phyloP scores from a whole-genome alignment of 1,140 invertebrate species.

The Listronotus oregonensis region DNA sequence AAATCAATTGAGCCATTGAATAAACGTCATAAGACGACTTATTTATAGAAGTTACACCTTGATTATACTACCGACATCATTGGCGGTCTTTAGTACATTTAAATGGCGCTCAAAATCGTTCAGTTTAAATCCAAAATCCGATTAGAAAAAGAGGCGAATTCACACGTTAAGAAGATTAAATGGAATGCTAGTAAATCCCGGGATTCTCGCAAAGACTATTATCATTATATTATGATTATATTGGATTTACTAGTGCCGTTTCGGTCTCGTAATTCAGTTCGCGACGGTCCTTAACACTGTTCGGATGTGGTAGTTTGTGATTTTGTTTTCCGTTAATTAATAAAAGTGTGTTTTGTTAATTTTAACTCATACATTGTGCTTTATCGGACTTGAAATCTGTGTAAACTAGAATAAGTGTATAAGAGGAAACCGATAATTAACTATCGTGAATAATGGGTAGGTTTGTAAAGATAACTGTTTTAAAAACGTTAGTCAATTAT shows the following conservation, averaged over 20 bases:
- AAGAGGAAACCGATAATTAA: too few species aligned
- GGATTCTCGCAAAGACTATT: conserved; percentile 56
- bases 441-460: too few species aligned
- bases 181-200: conserved; percentile 54
- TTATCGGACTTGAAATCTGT: too few species aligned
- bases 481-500: too few species aligned
- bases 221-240: conserved; percentile 58
- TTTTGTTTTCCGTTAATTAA: background rate
- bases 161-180: conserved; percentile 57
- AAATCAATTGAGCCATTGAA: too few species aligned
- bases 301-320: conserved; percentile 26
- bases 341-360: too few species aligned
- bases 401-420: too few species aligned
- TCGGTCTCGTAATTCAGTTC: conserved; percentile 48
- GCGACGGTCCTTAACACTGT: conserved; percentile 40
- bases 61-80: background rate
- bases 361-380: too few species aligned
- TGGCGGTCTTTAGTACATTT: background rate
- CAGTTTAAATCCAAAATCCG: conserved; percentile 43
- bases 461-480: too few species aligned
- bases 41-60: background rate
- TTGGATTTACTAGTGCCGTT: conserved; percentile 55
- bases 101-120: conserved; percentile 29
- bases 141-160: conserved; percentile 57
- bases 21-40: background rate